Evolutionary conservation across 2,888 invertebrate genomes (phyloP).

Genomic region (Liposcelis brunnea): DNA sequence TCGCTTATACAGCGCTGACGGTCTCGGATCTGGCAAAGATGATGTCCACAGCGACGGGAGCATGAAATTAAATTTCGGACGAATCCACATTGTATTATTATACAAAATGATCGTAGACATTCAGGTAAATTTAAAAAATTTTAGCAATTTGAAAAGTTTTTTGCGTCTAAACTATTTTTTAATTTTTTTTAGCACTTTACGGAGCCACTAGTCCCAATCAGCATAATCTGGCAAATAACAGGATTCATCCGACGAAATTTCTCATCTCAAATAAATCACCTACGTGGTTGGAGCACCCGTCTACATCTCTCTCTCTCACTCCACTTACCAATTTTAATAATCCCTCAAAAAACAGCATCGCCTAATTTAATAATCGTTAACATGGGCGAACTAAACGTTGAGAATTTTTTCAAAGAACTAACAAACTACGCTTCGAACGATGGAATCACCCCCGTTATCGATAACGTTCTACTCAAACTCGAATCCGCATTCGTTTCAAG

Average conservation of each 20-base stretch:
- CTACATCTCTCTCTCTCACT: conserved; percentile 47
- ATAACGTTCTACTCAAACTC: conserved; percentile 52
- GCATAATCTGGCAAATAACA: neutral
- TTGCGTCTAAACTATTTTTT: neutral
- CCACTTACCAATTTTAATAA: conserved; percentile 53
- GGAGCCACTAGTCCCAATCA: conserved; percentile 30
- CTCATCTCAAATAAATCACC: conserved; percentile 14
- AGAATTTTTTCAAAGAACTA: conserved; percentile 57
- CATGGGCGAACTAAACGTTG: conserved; percentile 55
- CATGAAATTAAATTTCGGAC: conserved; percentile 48
- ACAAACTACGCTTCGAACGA: conserved; percentile 22
- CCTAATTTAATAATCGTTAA: conserved; percentile 61
- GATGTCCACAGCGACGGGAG: conserved; percentile 48
- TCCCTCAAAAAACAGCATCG: conserved; percentile 64
- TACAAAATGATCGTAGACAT: conserved; percentile 43
- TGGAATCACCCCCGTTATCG: conserved; percentile 31
- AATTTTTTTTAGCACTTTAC: conserved; percentile 32
- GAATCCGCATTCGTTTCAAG: conserved; percentile 50
- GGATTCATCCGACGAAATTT: no score
- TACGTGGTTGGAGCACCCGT: conserved; percentile 32
- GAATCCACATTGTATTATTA: conserved; percentile 52
- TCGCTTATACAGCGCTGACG: conserved; percentile 29
- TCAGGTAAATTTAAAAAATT: conserved; percentile 31
- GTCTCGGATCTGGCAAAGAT: conserved; percentile 27
- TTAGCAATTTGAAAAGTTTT: neutral